A percentile compares a stretch with the other conserved stretches of the same genome.
Conservation (phyloP, 2,888 invertebrate genomes). For the Desoria tigrina region DNA sequence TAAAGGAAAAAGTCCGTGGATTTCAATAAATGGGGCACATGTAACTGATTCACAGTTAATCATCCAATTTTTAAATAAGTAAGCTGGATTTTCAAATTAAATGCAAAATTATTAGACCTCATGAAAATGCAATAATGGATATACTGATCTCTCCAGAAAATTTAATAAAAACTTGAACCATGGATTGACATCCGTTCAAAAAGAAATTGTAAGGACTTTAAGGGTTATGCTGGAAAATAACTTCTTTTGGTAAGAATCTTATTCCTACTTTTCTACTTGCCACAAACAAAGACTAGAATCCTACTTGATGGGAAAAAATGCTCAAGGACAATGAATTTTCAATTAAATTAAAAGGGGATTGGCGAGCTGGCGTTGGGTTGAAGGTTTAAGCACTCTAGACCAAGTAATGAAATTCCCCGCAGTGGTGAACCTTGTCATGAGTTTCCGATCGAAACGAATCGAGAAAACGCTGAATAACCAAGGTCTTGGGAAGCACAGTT, state of each 20-base stretch:
- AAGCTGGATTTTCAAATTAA: no score
- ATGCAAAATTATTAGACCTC: no score
- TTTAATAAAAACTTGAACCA: slow-evolving; percentile 54
- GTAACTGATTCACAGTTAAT: slow-evolving; percentile 46
- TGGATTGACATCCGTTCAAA: slow-evolving; percentile 54
- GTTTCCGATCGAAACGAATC: not conserved
- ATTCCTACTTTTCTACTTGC: no score
- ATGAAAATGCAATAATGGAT: not conserved
- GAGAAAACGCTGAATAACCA: not conserved
- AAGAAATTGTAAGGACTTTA: slow-evolving; percentile 55
- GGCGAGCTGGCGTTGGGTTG: slow-evolving; percentile 44
- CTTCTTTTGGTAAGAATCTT: slow-evolving; percentile 56
- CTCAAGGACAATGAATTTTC: no score
- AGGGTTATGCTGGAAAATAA: slow-evolving; percentile 57
- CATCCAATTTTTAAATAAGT: slow-evolving; percentile 40
- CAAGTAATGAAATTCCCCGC: slow-evolving; percentile 48
- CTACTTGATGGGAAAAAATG: no score
- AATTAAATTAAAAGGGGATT: slow-evolving; percentile 33
- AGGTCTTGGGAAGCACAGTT: slow-evolving; percentile 50
- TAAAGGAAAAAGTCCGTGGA: slow-evolving; percentile 49
- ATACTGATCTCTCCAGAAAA: slow-evolving; percentile 44
- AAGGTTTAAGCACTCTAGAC: slow-evolving; percentile 58
- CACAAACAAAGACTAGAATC: no score
- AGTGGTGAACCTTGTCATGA: not conserved
- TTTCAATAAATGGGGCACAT: slow-evolving; percentile 38